Conservation (phyloP, 2,888 invertebrate species). For the Andrena hattorfiana region DNA sequence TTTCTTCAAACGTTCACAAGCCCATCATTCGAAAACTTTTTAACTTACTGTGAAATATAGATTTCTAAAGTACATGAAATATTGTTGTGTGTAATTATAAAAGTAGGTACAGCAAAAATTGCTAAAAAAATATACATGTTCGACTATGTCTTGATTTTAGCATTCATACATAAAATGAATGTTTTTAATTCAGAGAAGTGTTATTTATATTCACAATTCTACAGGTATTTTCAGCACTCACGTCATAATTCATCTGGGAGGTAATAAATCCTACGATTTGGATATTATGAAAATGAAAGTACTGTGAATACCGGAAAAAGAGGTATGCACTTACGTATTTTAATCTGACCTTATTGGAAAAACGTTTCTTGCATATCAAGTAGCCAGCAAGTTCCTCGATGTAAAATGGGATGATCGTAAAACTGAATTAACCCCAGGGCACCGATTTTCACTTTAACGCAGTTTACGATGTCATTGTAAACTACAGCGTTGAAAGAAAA, state of each 20-base stretch:
- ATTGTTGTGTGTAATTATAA: no score
- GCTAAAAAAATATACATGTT: no score
- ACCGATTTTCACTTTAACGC: background rate
- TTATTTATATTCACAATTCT: no score
- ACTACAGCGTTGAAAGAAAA: background rate
- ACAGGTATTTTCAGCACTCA: background rate
- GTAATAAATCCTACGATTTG: background rate
- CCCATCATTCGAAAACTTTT: no score
- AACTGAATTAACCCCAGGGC: slow-evolving; percentile 8
- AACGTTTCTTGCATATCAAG: slow-evolving; percentile 20
- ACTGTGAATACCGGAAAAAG: background rate
- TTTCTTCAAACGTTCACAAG: no score
- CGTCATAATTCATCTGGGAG: background rate
- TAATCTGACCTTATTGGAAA: slow-evolving; percentile 6
- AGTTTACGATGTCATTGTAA: background rate
- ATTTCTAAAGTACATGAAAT: no score
- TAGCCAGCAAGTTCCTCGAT: background rate
- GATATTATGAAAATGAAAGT: background rate
- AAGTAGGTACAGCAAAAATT: no score
- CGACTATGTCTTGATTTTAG: no score
- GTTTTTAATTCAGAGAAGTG: no score
- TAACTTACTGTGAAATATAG: no score
- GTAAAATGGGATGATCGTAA: slow-evolving; percentile 14
- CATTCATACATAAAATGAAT: no score
- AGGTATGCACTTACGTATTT: background rate